phyloP scores from a whole-genome alignment of 2,888 invertebrate species.

The Dioctria linearis region DNA sequence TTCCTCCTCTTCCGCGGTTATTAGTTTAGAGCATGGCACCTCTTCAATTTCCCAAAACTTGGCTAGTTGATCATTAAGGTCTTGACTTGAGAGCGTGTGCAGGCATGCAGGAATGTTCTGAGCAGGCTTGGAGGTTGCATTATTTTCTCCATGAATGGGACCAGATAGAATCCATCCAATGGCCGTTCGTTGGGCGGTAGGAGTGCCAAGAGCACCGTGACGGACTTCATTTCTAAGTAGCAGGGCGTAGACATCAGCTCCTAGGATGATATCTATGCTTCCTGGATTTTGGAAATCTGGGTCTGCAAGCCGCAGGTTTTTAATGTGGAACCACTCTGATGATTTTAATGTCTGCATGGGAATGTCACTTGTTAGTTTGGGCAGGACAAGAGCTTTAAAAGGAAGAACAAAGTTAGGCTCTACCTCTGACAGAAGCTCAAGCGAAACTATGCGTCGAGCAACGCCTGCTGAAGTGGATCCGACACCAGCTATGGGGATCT shows the following conservation, averaged over 20 bases:
- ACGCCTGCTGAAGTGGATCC: neutral
- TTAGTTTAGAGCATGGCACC: neutral
- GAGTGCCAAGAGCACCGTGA: neutral
- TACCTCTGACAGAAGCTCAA: neutral
- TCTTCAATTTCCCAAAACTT: constrained; percentile 15
- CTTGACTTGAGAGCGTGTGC: too few species aligned
- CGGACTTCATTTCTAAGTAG: too few species aligned
- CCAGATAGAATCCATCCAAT: constrained; percentile 14
- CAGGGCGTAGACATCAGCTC: neutral
- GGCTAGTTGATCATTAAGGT: neutral
- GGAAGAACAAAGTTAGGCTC: neutral
- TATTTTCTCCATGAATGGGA: neutral
- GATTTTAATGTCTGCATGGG: neutral
- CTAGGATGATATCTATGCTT: constrained; percentile 1
- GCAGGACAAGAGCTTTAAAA: neutral
- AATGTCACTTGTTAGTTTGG: neutral
- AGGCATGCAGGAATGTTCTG: too few species aligned
- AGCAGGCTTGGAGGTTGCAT: too few species aligned
- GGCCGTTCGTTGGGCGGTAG: neutral
- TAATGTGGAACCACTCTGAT: neutral
- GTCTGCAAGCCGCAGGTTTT: neutral
- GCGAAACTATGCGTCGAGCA: neutral
- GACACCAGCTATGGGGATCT: neutral
- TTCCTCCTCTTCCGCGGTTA: too few species aligned
- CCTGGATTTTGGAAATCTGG: neutral